Conservation (phyloP, 2,888 invertebrate species). For the Tenthredo livida region DNA sequence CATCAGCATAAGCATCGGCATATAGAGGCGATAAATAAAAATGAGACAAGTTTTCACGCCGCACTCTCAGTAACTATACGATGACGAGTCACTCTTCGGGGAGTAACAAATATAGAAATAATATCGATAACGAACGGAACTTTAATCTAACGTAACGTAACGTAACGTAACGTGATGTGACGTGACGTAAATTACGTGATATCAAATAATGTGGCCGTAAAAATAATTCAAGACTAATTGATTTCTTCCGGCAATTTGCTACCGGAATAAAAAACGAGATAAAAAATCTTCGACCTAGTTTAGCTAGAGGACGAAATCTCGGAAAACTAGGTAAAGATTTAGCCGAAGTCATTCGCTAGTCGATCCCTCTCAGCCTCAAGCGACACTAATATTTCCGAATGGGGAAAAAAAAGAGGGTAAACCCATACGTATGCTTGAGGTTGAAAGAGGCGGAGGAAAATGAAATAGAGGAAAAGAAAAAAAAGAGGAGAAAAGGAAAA, state of each 20-base stretch:
- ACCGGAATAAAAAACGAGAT: background rate
- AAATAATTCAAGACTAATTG: background rate
- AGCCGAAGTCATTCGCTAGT: background rate
- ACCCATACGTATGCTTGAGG: background rate
- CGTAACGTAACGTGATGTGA: background rate
- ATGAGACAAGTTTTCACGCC: conserved; percentile 6
- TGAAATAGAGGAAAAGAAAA: background rate
- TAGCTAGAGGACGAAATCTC: too few species aligned
- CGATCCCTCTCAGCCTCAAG: background rate
- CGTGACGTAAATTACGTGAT: background rate
- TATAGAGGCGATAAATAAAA: conserved; percentile 30
- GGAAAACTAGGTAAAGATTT: background rate
- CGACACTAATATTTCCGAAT: background rate
- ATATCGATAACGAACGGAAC: background rate
- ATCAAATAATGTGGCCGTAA: background rate
- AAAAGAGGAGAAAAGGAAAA: background rate
- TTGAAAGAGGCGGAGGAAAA: background rate
- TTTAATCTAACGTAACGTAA: background rate
- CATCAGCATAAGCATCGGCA: background rate
- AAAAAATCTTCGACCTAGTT: background rate
- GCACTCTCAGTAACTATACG: background rate
- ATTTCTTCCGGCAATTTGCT: background rate
- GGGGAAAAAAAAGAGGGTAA: background rate
- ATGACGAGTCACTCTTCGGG: conserved; percentile 3
- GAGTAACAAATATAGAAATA: conserved; percentile 25